Evolutionary conservation across 2,113 vertebrate species (phyloP).

Genomic region (Oryzias javanicus): DNA sequence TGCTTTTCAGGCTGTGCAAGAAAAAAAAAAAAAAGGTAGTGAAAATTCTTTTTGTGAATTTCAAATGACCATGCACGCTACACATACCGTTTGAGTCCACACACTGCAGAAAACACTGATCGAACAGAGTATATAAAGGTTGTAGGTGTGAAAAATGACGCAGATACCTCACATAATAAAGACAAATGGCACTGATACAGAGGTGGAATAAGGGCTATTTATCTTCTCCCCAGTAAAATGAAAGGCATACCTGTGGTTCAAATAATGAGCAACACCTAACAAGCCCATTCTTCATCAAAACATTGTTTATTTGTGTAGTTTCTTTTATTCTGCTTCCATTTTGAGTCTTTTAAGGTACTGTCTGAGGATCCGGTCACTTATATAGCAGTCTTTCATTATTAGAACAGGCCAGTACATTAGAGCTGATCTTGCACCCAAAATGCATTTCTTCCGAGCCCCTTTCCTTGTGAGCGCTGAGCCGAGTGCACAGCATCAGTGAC

Average conservation of each 20-base stretch:
- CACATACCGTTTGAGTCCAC: background rate
- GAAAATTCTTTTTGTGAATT: constrained; percentile 2
- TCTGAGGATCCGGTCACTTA: constrained; percentile 10
- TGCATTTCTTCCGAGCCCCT: constrained; percentile 34
- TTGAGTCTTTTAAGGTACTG: constrained; percentile 3
- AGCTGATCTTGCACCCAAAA: constrained; percentile 47
- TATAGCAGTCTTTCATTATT: constrained; percentile 45
- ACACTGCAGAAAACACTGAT: constrained; percentile 1
- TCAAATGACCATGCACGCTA: constrained; percentile 3
- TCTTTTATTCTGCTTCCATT: background rate
- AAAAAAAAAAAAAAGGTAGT: background rate
- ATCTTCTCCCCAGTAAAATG: constrained; percentile 23
- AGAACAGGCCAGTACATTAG: constrained; percentile 36
- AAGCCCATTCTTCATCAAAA: background rate
- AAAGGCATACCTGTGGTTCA: constrained; percentile 19
- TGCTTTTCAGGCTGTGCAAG: constrained; percentile 6
- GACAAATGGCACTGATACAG: constrained; percentile 36
- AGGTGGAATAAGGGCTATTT: constrained; percentile 30
- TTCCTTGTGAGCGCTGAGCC: constrained; percentile 22
- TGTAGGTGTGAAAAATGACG: constrained; percentile 25
- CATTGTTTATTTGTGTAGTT: background rate
- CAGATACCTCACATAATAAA: constrained; percentile 22
- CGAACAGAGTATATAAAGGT: constrained; percentile 9
- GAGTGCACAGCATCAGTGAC: constrained; percentile 19
- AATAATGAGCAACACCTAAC: constrained; percentile 12